These are phyloP conservation scores for Antitype chi DNA, from an alignment of 2,888 invertebrate species.

Conservation along the genomic window DNA sequence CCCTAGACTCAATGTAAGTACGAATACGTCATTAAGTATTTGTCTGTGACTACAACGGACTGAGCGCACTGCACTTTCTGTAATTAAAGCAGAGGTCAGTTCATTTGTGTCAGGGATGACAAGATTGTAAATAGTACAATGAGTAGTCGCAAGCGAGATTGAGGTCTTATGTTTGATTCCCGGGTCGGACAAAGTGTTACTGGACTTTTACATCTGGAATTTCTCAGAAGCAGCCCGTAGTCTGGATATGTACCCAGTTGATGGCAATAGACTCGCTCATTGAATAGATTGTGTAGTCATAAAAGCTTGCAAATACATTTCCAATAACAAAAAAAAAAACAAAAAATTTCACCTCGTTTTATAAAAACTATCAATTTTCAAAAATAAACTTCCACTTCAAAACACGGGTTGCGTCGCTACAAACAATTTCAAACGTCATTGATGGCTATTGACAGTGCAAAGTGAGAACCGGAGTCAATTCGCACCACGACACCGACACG, in stretches of 20 bases:
- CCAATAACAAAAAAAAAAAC: neutral
- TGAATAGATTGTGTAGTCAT: neutral
- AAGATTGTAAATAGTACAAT: neutral
- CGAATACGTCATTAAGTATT: slow-evolving; percentile 14
- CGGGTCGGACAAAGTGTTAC: no score
- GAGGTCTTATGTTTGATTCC: no score
- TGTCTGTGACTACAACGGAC: slow-evolving; percentile 8
- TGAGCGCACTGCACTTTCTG: slow-evolving; percentile 30
- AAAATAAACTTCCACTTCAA: slow-evolving; percentile 11
- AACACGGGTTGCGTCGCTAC: slow-evolving; percentile 1
- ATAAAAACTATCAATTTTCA: neutral
- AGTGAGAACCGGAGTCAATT: slow-evolving; percentile 28
- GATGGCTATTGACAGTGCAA: slow-evolving; percentile 5
- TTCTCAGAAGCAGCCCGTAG: no score
- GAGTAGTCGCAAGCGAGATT: neutral
- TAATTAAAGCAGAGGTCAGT: slow-evolving; percentile 33
- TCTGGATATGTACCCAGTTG: no score
- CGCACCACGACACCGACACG: slow-evolving; percentile 1
- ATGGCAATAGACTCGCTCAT: no score
- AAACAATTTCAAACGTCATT: slow-evolving; percentile 27
- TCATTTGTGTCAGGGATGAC: slow-evolving; percentile 17
- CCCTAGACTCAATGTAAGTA: slow-evolving; percentile 8
- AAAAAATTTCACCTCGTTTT: neutral
- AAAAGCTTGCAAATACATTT: neutral
- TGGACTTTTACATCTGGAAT: no score